Base-by-base conservation (phyloP, 1,140 invertebrate species). In the Zaprionus capensis region DNA sequence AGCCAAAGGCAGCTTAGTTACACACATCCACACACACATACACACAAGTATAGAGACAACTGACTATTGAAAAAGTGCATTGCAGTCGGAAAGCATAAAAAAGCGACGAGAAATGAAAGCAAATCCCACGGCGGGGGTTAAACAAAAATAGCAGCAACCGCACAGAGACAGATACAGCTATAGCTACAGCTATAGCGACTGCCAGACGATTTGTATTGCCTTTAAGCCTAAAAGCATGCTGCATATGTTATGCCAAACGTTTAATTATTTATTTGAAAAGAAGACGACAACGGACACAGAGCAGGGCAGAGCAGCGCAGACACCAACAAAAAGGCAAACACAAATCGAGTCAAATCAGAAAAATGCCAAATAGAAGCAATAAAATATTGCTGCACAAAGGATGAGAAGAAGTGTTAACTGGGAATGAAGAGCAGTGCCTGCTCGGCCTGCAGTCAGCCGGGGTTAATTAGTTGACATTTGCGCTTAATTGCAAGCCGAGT, bases 391-490 rank as follows among this genome's bases (percentile, higher is more conserved):
- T 57, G 70, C 69, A 38, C 14, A 78, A 62, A 20, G 28, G 17
- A 51, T 17, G 14, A 24, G n/a, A 1, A 46, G 38, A 5, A 7
- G n/a, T 4, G 26, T 4, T 11, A 44, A 9, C 34, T 20, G 17
- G 24, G 36, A 12, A 46, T 34, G 59, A 9, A 17, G 3, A 46
- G 24, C 4, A 2, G 11, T 41, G 63, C 22, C 14, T 15, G 36
- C 36, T n/a, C 41, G 17, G 41, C 53, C 58, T 75, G 61, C 71
- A 64, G 74, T 36, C 64, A 46, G 41, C 55, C 38, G 77, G 71
- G 77, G 84, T 85, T 92, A 92, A 92, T 92, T 92, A 92, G 91
- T 91, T 91, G 87, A 92, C 91, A 88, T 86, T 92, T 92, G 77
- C 82, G 78, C 77, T 92, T 92, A 92, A 91, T 92, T 92, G 91